phyloP scores from a whole-genome alignment of 2,113 vertebrate species.

The Grus americana region DNA sequence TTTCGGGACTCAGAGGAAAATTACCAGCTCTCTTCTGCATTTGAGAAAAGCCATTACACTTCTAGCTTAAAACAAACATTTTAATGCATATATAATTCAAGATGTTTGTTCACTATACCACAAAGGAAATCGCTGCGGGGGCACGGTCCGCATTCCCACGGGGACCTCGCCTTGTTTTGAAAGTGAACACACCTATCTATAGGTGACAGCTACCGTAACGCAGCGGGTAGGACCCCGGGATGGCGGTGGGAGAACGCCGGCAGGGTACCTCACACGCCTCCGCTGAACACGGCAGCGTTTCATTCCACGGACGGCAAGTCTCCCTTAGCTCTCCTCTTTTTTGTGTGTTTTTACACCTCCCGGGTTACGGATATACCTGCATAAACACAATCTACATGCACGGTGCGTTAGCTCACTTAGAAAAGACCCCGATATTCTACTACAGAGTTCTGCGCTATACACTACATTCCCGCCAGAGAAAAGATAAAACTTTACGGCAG shows the following conservation, averaged over 20 bases:
- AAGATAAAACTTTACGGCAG: neutral
- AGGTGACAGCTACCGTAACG: too few relatives aligned
- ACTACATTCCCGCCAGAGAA: neutral
- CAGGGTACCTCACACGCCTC: neutral
- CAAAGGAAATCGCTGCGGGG: neutral
- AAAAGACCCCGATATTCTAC: neutral
- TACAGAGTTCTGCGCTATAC: neutral
- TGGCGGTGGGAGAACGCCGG: neutral
- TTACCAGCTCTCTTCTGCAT: neutral
- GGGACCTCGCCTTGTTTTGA: neutral
- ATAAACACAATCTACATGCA: slow-evolving; percentile 51
- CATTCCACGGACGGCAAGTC: neutral
- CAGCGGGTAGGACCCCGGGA: neutral
- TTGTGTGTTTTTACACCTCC: neutral
- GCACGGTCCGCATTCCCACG: fast-evolving
- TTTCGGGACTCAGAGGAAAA: neutral
- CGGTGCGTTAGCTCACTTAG: neutral
- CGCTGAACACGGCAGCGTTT: neutral
- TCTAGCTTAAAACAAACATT: neutral
- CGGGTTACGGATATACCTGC: neutral
- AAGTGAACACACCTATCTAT: neutral
- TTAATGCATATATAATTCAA: neutral
- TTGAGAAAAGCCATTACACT: neutral
- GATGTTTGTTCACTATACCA: neutral
- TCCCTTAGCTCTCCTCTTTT: neutral